phyloP scores from a whole-genome alignment of 2,113 vertebrate genomes.

The Aspidoscelis tigris region DNA sequence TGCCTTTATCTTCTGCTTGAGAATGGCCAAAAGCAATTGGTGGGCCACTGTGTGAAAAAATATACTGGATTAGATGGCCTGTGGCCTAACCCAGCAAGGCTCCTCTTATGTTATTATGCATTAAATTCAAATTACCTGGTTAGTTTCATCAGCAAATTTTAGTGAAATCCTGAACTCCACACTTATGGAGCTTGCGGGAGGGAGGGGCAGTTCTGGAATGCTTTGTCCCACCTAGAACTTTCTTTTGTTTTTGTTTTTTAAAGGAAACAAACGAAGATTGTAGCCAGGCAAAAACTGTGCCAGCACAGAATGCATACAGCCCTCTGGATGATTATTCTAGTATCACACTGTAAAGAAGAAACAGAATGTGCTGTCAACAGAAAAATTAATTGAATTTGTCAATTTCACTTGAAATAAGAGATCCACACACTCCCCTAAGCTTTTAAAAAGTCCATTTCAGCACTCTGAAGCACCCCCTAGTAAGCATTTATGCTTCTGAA shows the following conservation, averaged over 20 bases:
- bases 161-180: neutral
- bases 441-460: slow-evolving; percentile 38
- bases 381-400: slow-evolving; percentile 32
- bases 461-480: slow-evolving; percentile 29
- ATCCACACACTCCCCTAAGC: slow-evolving; percentile 43
- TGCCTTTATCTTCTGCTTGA: too few species aligned
- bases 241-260: too few species aligned
- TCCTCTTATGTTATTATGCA: too few species aligned
- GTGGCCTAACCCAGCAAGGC: too few species aligned
- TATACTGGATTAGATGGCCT: too few species aligned
- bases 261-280: neutral
- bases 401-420: slow-evolving; percentile 29
- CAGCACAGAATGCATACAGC: neutral
- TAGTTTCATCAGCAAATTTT: neutral
- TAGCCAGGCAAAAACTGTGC: neutral
- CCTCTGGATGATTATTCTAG: neutral
- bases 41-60: too few species aligned
- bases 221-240: neutral
- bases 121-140: neutral
- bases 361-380: slow-evolving; percentile 22
- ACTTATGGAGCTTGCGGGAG: too few species aligned
- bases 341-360: slow-evolving; percentile 31
- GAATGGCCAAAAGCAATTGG: too few species aligned
- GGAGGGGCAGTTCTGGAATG: too few species aligned
- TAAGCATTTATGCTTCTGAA: slow-evolving; percentile 27